Conservation (phyloP, 2,113 vertebrate species). For the Sinocyclocheilus maitianheensis region DNA sequence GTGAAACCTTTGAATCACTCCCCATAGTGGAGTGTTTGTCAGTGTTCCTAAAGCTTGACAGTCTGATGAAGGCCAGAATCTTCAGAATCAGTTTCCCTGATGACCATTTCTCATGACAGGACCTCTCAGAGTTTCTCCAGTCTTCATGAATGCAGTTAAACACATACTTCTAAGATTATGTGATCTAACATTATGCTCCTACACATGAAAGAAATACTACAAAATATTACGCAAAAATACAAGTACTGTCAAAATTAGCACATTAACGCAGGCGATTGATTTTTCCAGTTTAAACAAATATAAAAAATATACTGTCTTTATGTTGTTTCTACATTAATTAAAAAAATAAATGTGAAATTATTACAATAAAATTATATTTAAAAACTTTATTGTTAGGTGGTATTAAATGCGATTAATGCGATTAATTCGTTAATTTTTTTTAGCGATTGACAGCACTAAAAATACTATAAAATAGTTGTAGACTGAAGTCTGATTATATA, state of each 20-base stretch:
- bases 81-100: background rate
- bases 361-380: too few species aligned
- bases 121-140: constrained; percentile 13
- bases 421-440: too few species aligned
- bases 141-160: background rate
- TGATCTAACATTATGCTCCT: background rate
- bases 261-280: too few species aligned
- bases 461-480: background rate
- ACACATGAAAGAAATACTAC: background rate
- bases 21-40: background rate
- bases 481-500: background rate
- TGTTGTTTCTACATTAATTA: too few species aligned
- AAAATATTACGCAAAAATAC: background rate
- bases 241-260: too few species aligned
- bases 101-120: background rate
- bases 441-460: background rate
- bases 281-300: too few species aligned
- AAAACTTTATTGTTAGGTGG: too few species aligned
- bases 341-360: too few species aligned
- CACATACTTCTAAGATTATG: background rate
- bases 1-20: background rate
- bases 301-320: too few species aligned
- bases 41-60: background rate
- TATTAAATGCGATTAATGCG: too few species aligned
- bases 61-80: constrained; percentile 22